These are phyloP conservation scores for Phylloscopus collybita DNA, from an alignment of 2,797 vertebrate genomes.

Conservation along the genomic window DNA sequence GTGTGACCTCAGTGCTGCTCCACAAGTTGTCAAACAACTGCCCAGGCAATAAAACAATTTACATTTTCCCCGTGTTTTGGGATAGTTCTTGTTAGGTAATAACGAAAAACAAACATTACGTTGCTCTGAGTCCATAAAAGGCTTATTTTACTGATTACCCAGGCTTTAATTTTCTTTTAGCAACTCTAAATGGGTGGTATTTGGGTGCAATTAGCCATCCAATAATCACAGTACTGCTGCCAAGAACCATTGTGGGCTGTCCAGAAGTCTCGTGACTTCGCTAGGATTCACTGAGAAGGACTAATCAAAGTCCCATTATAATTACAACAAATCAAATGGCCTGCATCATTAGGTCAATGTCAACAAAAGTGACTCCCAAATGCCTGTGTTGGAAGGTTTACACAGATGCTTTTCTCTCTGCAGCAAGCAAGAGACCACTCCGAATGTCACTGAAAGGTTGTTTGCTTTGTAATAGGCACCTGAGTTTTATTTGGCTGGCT, in stretches of 20 bases:
- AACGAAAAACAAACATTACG: background rate
- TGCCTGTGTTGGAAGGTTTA: background rate
- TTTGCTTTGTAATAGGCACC: background rate
- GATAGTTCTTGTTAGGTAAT: background rate
- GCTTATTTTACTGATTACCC: background rate
- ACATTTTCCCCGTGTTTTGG: background rate
- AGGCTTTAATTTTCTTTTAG: background rate
- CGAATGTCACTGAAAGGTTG: background rate
- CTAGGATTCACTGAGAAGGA: background rate
- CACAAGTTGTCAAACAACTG: background rate
- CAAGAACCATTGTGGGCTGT: background rate
- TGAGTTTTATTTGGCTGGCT: slow-evolving; percentile 28
- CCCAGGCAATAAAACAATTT: background rate
- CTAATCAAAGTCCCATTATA: background rate
- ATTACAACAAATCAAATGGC: background rate
- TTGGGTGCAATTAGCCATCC: background rate
- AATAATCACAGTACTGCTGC: background rate
- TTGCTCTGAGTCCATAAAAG: background rate
- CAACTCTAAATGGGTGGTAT: background rate
- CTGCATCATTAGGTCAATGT: background rate
- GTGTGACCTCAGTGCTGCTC: background rate
- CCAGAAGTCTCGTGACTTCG: background rate
- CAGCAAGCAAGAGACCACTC: background rate
- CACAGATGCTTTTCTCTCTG: background rate
- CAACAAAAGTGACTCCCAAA: background rate